phyloP scores from a whole-genome alignment of 2,888 invertebrate species.

The Ormyrus nitidulus region DNA sequence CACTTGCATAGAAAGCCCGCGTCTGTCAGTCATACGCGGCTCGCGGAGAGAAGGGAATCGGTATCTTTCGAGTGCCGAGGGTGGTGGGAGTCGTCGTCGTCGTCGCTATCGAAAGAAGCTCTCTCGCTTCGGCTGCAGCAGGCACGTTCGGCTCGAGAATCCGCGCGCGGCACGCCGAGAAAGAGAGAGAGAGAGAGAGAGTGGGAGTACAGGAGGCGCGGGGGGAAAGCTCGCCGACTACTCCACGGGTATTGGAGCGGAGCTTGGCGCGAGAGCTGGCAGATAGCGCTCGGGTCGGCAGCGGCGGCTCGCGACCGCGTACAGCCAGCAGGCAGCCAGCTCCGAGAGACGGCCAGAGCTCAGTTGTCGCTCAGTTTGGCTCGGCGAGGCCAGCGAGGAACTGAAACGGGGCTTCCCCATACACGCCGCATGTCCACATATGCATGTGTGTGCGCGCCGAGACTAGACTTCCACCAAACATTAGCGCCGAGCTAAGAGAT shows the following conservation, averaged over 20 bases:
- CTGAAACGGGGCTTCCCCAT: conserved; percentile 56
- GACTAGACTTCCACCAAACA: neutral
- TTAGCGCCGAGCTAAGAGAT: neutral
- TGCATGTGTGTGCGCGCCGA: conserved; percentile 15
- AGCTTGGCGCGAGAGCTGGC: conserved; percentile 72
- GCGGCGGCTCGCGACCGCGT: conserved; percentile 73
- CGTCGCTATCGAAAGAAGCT: neutral
- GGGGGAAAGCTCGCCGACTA: neutral
- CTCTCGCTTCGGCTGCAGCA: conserved; percentile 14
- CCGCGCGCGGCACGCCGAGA: neutral
- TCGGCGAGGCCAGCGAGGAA: conserved; percentile 74
- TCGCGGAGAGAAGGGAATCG: no score
- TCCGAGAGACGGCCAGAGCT: conserved; percentile 76
- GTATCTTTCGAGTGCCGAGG: neutral
- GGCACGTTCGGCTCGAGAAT: conserved; percentile 18
- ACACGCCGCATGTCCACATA: conserved; percentile 20
- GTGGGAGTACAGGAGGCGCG: no score
- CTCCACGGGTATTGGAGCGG: conserved; percentile 37
- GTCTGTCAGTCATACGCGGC: no score
- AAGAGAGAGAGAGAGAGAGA: no score
- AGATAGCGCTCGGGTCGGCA: conserved; percentile 78
- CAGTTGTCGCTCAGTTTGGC: conserved; percentile 78
- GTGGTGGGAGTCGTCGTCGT: neutral
- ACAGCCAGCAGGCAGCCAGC: conserved; percentile 73
- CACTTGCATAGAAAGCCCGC: no score